These are phyloP conservation scores for Merops nubicus DNA, from an alignment of 2,113 vertebrate genomes.

Conservation along the genomic window DNA sequence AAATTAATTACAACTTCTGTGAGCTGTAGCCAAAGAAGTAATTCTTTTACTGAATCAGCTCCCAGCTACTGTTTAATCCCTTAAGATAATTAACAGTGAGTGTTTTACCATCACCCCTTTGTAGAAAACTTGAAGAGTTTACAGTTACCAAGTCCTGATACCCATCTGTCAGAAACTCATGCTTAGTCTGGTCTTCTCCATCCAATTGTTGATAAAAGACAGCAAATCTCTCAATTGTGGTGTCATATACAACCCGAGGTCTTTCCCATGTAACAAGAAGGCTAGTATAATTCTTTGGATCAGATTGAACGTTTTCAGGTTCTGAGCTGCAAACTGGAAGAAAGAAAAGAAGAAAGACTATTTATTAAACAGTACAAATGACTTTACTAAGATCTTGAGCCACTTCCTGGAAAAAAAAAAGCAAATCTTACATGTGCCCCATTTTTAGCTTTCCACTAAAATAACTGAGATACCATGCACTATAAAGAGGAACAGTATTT, in stretches of 20 bases:
- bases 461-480: background rate
- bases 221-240: conserved; percentile 90
- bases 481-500: background rate
- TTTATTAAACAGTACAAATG: conserved; percentile 32
- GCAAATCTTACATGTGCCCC: background rate
- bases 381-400: background rate
- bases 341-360: background rate
- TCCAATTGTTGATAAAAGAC: conserved; percentile 85
- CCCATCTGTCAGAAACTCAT: conserved; percentile 92
- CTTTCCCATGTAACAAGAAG: conserved; percentile 95
- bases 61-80: background rate
- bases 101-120: background rate
- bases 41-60: background rate
- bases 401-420: background rate
- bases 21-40: background rate
- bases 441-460: background rate
- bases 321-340: conserved; percentile 93
- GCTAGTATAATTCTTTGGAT: conserved; percentile 89
- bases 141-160: conserved; percentile 96
- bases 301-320: conserved; percentile 90
- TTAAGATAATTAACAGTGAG: background rate
- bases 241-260: conserved; percentile 91
- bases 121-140: conserved; percentile 53
- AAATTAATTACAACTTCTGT: background rate
- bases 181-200: conserved; percentile 78